phyloP scores from a whole-genome alignment of 2,888 invertebrate genomes.

The Catotricha subobsoleta region DNA sequence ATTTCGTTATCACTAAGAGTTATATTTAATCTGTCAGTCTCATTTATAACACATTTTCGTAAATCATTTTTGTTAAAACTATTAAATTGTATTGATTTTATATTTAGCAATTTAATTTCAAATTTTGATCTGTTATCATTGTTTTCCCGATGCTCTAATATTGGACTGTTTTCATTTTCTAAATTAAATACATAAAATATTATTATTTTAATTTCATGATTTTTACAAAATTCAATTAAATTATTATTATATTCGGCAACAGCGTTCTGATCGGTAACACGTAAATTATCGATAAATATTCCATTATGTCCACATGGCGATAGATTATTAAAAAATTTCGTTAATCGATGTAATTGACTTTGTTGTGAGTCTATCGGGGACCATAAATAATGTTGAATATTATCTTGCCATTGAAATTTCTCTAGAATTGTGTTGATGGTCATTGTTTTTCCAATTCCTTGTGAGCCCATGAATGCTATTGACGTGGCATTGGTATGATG shows the following conservation, averaged over 20 bases:
- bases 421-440: constrained; percentile 16
- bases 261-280: constrained; percentile 13
- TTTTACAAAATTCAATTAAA: neutral
- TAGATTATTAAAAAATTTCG: constrained; percentile 9
- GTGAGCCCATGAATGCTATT: constrained; percentile 6
- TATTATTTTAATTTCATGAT: neutral
- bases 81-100: neutral
- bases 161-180: neutral
- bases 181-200: neutral
- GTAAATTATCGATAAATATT: constrained; percentile 22
- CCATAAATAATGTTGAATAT: constrained; percentile 19
- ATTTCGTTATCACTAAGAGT: constrained; percentile 13
- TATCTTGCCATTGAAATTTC: constrained; percentile 23
- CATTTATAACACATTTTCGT: neutral
- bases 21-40: constrained; percentile 11
- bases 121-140: neutral
- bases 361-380: neutral
- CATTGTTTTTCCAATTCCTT: constrained; percentile 21
- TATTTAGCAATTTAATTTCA: neutral
- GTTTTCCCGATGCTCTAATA: neutral
- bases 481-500: neutral
- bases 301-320: constrained; percentile 23
- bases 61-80: neutral
- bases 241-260: constrained; percentile 16
- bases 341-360: neutral